Conservation (phyloP, 1,140 invertebrate genomes). For the Heliconius himera region DNA sequence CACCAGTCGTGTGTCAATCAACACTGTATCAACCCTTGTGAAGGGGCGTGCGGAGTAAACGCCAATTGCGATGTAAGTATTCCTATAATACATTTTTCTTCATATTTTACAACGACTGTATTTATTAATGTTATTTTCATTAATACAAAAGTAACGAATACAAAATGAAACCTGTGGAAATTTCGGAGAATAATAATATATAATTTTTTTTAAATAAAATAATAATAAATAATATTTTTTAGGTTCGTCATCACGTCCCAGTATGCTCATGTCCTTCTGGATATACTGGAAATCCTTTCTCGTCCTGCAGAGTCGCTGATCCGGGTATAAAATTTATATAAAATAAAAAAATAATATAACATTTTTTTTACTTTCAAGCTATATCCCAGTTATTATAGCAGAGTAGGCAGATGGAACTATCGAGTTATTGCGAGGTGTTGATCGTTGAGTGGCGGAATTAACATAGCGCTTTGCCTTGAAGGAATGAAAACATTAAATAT, state of each 20-base stretch:
- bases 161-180: background rate
- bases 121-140: background rate
- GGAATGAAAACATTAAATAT: too few species aligned
- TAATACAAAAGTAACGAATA: background rate
- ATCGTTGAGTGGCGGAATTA: too few species aligned
- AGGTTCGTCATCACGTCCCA: conserved; percentile 89
- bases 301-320: conserved; percentile 83
- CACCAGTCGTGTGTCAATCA: conserved; percentile 90
- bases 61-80: conserved; percentile 86
- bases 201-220: too few species aligned
- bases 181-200: background rate
- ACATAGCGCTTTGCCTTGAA: too few species aligned
- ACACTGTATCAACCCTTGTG: conserved; percentile 89
- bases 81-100: background rate
- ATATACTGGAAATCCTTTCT: conserved; percentile 91
- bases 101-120: background rate
- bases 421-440: too few species aligned
- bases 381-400: background rate
- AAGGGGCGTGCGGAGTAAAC: conserved; percentile 87
- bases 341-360: background rate
- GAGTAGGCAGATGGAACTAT: too few species aligned
- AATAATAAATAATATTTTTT: conserved; percentile 45
- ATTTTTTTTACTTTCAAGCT: background rate
- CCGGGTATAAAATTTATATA: conserved; percentile 75
- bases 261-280: conserved; percentile 92